phyloP scores from a whole-genome alignment of 2,888 invertebrate genomes.

The Merodon equestris region DNA sequence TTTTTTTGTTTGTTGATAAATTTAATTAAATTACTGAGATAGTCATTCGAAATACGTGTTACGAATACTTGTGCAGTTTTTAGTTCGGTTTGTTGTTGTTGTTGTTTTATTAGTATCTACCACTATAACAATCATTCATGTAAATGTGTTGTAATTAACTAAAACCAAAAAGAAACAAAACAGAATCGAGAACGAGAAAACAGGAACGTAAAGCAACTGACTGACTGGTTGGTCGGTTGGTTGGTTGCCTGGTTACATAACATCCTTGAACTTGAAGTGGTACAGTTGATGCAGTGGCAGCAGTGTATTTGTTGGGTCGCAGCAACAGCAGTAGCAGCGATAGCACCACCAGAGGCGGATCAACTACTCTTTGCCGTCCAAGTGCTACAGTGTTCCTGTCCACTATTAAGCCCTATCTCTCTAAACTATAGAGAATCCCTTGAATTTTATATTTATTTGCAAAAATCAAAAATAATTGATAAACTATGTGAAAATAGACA shows the following conservation, averaged over 20 bases:
- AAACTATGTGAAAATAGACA: too few species aligned
- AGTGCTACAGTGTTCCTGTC: too few species aligned
- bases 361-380: slow-evolving; percentile 1
- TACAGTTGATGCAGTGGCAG: slow-evolving; percentile 66
- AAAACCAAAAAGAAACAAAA: slow-evolving; percentile 39
- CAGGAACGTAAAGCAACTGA: slow-evolving; percentile 37
- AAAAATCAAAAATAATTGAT: too few species aligned
- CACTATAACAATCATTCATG: slow-evolving; percentile 49
- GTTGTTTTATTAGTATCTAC: slow-evolving; percentile 10
- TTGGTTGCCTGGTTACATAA: slow-evolving; percentile 74
- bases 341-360: background rate
- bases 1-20: background rate
- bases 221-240: slow-evolving; percentile 35
- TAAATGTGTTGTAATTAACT: slow-evolving; percentile 66
- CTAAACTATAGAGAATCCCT: too few species aligned
- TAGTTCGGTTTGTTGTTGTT: slow-evolving; percentile 10
- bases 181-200: slow-evolving; percentile 32
- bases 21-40: slow-evolving; percentile 49
- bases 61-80: slow-evolving; percentile 45
- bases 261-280: slow-evolving; percentile 78
- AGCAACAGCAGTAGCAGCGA: slow-evolving; percentile 10
- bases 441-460: too few species aligned
- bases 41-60: slow-evolving; percentile 19
- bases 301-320: slow-evolving; percentile 45
- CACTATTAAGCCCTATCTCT: too few species aligned